A percentile compares a stretch with the other conserved stretches of the same genome.
These are phyloP conservation scores for Rhopalosiphum nymphaeae DNA, from an alignment of 2,888 invertebrate species.

Conservation along the genomic window DNA sequence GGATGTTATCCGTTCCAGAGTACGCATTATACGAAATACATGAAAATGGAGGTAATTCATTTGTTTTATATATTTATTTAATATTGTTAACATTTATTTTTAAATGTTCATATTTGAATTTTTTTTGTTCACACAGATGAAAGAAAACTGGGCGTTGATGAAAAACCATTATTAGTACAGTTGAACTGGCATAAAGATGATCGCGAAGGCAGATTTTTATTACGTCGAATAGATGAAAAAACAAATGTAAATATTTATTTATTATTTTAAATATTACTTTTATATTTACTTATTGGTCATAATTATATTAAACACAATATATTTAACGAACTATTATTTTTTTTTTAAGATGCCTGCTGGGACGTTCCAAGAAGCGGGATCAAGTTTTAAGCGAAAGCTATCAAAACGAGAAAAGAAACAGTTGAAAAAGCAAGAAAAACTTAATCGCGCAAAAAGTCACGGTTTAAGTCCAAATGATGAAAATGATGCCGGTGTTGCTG, in stretches of 20 bases:
- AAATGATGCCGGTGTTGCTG: slow-evolving; percentile 82
- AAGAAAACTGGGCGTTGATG: slow-evolving; percentile 88
- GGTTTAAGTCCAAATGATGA: slow-evolving; percentile 77
- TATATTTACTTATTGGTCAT: neutral
- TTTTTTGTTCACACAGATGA: slow-evolving; percentile 78
- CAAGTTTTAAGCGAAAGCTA: slow-evolving; percentile 91
- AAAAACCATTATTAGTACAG: slow-evolving; percentile 96
- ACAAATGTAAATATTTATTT: slow-evolving; percentile 74
- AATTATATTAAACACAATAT: neutral
- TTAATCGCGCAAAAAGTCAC: slow-evolving; percentile 82
- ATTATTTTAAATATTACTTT: neutral
- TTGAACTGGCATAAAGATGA: slow-evolving; percentile 99
- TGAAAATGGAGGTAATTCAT: slow-evolving; percentile 76
- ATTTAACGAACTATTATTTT: slow-evolving; percentile 20
- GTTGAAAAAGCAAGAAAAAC: slow-evolving; percentile 92
- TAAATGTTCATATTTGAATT: neutral
- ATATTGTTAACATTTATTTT: neutral
- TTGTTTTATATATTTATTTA: neutral
- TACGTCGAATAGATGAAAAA: slow-evolving; percentile 89
- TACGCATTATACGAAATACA: slow-evolving; percentile 81
- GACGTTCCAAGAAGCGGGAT: slow-evolving; percentile 81
- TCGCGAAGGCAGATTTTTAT: slow-evolving; percentile 94
- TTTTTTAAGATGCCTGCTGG: slow-evolving; percentile 75
- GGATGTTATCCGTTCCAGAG: slow-evolving; percentile 84
- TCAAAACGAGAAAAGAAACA: slow-evolving; percentile 99